phyloP scores from a whole-genome alignment of 2,113 vertebrate species.

The Hippocampus comes region DNA sequence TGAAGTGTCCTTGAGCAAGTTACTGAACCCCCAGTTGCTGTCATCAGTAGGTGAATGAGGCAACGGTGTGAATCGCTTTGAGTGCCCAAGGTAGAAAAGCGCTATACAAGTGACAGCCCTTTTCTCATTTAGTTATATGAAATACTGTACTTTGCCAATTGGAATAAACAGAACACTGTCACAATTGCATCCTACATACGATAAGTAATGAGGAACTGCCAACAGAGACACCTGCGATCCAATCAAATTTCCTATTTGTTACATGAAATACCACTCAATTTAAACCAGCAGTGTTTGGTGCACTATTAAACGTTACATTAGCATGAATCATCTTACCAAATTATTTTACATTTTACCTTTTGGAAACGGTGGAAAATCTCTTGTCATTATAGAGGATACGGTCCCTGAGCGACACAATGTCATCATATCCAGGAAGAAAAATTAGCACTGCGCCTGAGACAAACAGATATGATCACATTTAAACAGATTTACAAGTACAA shows the following conservation, averaged over 20 bases:
- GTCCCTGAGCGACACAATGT: constrained; percentile 86
- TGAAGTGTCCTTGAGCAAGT: no score
- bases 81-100: no score
- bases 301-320: background rate
- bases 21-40: no score
- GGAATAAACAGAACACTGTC: no score
- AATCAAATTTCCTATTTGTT: background rate
- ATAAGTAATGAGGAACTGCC: no score
- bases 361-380: constrained; percentile 78
- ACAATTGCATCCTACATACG: no score
- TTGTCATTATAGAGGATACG: constrained; percentile 86
- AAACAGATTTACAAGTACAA: background rate
- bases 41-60: no score
- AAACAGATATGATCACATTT: constrained; percentile 3
- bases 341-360: constrained; percentile 71
- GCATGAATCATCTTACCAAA: background rate
- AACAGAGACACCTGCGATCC: background rate
- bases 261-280: background rate
- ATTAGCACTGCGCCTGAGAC: constrained; percentile 84
- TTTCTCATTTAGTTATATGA: no score
- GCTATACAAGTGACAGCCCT: no score
- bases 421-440: constrained; percentile 94
- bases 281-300: background rate
- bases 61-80: no score
- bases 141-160: no score